Percentiles rank a stretch among this genome's conserved stretches.
Conservation (phyloP, 2,888 invertebrate genomes). For the Pyrocoelia pectoralis region DNA sequence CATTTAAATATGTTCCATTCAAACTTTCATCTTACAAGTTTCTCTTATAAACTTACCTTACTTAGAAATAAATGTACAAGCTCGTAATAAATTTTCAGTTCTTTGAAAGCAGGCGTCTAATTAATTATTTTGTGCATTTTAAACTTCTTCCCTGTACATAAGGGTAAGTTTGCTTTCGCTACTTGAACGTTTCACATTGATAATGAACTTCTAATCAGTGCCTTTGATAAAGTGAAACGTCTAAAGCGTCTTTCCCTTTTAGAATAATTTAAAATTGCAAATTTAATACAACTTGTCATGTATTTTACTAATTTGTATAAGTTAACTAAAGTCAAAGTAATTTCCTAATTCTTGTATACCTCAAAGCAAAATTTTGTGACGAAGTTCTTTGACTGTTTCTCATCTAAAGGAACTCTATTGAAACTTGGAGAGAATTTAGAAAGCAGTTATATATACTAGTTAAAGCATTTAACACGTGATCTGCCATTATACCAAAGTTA, state of each 20-base stretch:
- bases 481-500: background rate
- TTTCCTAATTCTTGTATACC: slow-evolving; percentile 30
- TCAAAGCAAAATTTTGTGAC: slow-evolving; percentile 25
- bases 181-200: slow-evolving; percentile 28
- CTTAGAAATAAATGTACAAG: slow-evolving; percentile 17
- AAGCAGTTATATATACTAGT: slow-evolving; percentile 17
- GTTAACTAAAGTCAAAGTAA: slow-evolving; percentile 30
- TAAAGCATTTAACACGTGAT: slow-evolving; percentile 20
- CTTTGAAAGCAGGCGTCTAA: slow-evolving; percentile 30
- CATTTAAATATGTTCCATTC: background rate
- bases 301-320: slow-evolving; percentile 28
- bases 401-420: slow-evolving; percentile 24
- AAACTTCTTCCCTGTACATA: slow-evolving; percentile 18
- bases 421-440: slow-evolving; percentile 23
- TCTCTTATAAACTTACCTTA: background rate
- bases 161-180: slow-evolving; percentile 19
- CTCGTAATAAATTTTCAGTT: slow-evolving; percentile 12
- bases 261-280: slow-evolving; percentile 23
- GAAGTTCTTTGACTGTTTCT: slow-evolving; percentile 26
- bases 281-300: slow-evolving; percentile 32
- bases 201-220: slow-evolving; percentile 36
- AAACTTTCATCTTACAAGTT: slow-evolving; percentile 3
- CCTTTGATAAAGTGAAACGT: slow-evolving; percentile 26
- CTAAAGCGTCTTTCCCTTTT: slow-evolving; percentile 25
- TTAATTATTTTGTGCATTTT: slow-evolving; percentile 36